phyloP scores from a whole-genome alignment of 1,140 invertebrate species.

The Drosophila nigrodunni region DNA sequence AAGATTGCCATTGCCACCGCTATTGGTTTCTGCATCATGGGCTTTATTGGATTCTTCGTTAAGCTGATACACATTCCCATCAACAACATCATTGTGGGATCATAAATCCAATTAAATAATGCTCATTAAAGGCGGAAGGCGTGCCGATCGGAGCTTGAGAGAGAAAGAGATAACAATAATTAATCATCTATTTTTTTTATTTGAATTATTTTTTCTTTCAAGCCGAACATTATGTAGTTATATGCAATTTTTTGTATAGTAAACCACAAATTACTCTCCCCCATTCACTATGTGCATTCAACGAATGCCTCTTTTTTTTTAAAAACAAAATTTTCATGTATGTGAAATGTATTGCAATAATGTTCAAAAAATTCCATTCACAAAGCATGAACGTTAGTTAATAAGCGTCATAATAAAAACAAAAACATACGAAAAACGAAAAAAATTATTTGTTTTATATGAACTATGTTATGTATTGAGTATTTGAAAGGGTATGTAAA shows the following conservation, averaged over 20 bases:
- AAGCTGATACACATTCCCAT: conserved; percentile 99
- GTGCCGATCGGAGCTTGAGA: conserved; percentile 6
- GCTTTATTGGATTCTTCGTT: conserved; percentile 99
- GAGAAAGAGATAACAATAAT: conserved; percentile 21
- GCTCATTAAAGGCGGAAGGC: background rate
- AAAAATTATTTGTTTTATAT: conserved; percentile 8
- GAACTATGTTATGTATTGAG: background rate
- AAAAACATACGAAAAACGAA: conserved; percentile 31
- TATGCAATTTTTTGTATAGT: conserved; percentile 62
- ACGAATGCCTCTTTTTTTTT: conserved; percentile 60
- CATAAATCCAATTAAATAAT: conserved; percentile 84
- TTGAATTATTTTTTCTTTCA: conserved; percentile 33
- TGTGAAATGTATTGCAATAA: conserved; percentile 48
- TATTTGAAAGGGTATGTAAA: background rate
- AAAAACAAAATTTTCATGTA: conserved; percentile 53
- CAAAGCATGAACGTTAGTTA: conserved; percentile 60
- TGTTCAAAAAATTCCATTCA: conserved; percentile 71
- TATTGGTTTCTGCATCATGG: conserved; percentile 99
- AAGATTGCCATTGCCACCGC: conserved; percentile 99
- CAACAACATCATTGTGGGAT: conserved; percentile 99
- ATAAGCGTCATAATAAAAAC: conserved; percentile 50
- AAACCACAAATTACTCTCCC: conserved; percentile 14
- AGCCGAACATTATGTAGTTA: conserved; percentile 23
- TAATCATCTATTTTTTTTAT: conserved; percentile 46
- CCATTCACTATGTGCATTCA: conserved; percentile 65